Conservation (phyloP, 2,888 invertebrate genomes). For the Oscheius sp. region DNA sequence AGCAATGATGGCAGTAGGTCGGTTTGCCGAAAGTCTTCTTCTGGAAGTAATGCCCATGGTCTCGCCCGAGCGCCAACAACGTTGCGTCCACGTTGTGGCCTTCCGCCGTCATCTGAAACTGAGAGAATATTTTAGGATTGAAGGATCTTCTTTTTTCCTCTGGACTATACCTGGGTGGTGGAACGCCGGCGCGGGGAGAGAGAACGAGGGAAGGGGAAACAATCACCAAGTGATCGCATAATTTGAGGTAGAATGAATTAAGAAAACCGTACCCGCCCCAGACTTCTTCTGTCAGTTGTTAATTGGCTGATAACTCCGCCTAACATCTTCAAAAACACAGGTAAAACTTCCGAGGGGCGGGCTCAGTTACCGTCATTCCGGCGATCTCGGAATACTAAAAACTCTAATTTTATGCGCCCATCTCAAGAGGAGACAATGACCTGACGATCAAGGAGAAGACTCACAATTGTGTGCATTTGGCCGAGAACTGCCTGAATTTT, state of each 20-base stretch:
- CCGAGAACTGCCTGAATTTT: too few species aligned
- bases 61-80: slow-evolving; percentile 59
- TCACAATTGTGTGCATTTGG: background rate
- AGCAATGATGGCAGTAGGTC: slow-evolving; percentile 99
- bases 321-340: background rate
- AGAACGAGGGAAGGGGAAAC: background rate
- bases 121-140: background rate
- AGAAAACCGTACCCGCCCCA: too few species aligned
- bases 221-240: background rate
- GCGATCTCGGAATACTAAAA: too few species aligned
- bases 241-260: too few species aligned
- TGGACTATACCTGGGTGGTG: too few species aligned
- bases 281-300: too few species aligned
- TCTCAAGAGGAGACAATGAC: background rate
- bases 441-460: background rate
- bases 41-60: slow-evolving; percentile 93
- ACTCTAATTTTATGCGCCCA: too few species aligned
- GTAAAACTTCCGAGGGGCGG: slow-evolving; percentile 9
- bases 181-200: too few species aligned
- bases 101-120: slow-evolving; percentile 67
- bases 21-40: slow-evolving; percentile 93
- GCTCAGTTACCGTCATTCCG: too few species aligned
- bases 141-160: too few species aligned
- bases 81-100: slow-evolving; percentile 69
- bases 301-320: slow-evolving; percentile 7